phyloP scores from a whole-genome alignment of 2,797 vertebrate species.

The Microctenopoma stevenorrisi region DNA sequence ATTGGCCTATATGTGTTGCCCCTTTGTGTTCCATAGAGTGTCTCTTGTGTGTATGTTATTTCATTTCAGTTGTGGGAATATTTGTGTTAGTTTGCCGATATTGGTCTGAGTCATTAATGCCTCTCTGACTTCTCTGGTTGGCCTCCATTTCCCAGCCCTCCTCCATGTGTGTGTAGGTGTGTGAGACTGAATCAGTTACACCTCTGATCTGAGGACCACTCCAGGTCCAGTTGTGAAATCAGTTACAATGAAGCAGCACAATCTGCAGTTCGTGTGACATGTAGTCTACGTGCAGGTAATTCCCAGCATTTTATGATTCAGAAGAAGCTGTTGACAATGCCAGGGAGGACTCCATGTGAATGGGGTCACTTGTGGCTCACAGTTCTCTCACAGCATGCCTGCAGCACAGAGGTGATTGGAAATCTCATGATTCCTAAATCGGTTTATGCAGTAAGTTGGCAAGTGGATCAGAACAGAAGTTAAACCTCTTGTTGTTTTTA shows the following conservation, averaged over 20 bases:
- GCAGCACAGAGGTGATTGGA: slow-evolving; percentile 49
- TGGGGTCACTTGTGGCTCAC: slow-evolving; percentile 37
- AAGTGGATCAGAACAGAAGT: slow-evolving; percentile 42
- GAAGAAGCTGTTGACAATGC: background rate
- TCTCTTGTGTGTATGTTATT: slow-evolving; percentile 27
- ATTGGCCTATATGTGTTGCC: slow-evolving; percentile 8
- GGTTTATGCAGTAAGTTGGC: slow-evolving; percentile 58
- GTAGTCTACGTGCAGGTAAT: slow-evolving; percentile 8
- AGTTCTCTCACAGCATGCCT: slow-evolving; percentile 21
- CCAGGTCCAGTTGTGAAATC: slow-evolving; percentile 21
- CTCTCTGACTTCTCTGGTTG: slow-evolving; percentile 39
- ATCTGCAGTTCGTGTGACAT: slow-evolving; percentile 11
- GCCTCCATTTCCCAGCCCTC: slow-evolving; percentile 34
- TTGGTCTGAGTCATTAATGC: slow-evolving; percentile 58
- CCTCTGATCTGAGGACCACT: slow-evolving; percentile 44
- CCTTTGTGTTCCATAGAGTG: background rate
- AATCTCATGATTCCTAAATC: slow-evolving; percentile 67
- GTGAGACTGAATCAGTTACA: slow-evolving; percentile 46
- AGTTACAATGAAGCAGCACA: background rate
- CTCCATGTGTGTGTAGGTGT: slow-evolving; percentile 21
- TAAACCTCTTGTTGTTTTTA: slow-evolving; percentile 52
- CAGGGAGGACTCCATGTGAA: slow-evolving; percentile 7
- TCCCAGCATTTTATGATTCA: slow-evolving; percentile 11
- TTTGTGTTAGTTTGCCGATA: slow-evolving; percentile 43
- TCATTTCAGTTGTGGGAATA: slow-evolving; percentile 33